These are phyloP conservation scores for Neolamprologus fasciatus DNA, from an alignment of 2,113 vertebrate genomes.

Conservation along the genomic window DNA sequence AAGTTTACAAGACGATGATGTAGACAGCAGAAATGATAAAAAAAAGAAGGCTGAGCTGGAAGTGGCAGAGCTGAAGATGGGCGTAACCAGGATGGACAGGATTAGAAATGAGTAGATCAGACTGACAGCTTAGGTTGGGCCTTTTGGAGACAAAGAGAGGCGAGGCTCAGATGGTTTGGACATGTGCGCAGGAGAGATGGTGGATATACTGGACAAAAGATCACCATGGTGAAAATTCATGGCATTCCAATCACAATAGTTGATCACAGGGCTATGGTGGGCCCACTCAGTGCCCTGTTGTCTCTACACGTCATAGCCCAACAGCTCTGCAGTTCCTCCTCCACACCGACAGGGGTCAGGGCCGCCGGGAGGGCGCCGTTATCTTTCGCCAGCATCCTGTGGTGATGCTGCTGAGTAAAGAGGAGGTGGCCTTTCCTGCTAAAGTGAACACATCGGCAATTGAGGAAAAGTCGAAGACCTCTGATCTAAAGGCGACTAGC, in stretches of 20 bases:
- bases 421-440: slow-evolving; percentile 25
- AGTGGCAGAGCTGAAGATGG: not conserved
- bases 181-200: not conserved
- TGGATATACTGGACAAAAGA: not conserved
- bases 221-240: not conserved
- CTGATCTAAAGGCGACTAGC: not conserved
- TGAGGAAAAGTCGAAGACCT: slow-evolving; percentile 30
- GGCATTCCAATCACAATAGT: not conserved
- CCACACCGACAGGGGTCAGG: slow-evolving; percentile 19
- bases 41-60: not conserved
- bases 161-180: not conserved
- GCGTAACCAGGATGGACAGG: not conserved
- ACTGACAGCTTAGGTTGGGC: not conserved
- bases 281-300: not conserved
- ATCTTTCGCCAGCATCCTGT: not conserved
- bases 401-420: not conserved
- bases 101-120: not conserved
- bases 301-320: not conserved
- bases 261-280: not conserved
- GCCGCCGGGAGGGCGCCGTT: not conserved
- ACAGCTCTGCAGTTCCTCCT: slow-evolving; percentile 7
- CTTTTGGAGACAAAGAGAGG: not conserved
- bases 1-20: not conserved
- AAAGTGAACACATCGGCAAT: slow-evolving; percentile 44
- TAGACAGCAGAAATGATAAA: not conserved